phyloP scores from a whole-genome alignment of 2,888 invertebrate genomes.

The Himalopsyche anomala region DNA sequence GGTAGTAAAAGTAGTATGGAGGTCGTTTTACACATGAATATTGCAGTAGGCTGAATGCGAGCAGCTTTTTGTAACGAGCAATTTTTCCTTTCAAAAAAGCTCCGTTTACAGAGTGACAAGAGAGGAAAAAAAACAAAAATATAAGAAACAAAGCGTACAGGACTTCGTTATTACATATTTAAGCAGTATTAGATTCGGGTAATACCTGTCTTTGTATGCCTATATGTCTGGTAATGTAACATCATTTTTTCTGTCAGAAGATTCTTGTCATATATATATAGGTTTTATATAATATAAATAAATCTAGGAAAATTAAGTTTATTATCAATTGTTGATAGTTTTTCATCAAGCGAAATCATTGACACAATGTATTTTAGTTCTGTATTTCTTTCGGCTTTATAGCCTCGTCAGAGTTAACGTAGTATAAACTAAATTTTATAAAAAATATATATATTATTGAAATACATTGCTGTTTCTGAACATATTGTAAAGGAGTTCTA shows the following conservation, averaged over 20 bases:
- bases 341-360: too few species aligned
- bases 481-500: too few species aligned
- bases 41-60: constrained; percentile 17
- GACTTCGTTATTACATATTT: constrained; percentile 18
- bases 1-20: not conserved
- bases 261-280: too few species aligned
- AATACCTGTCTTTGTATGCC: not conserved
- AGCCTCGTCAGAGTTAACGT: too few species aligned
- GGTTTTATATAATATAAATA: too few species aligned
- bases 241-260: not conserved
- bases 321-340: too few species aligned
- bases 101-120: constrained; percentile 14
- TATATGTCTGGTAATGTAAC: not conserved
- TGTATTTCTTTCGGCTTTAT: too few species aligned
- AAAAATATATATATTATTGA: too few species aligned
- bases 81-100: not conserved
- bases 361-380: too few species aligned
- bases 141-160: constrained; percentile 9
- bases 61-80: not conserved
- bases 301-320: too few species aligned
- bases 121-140: not conserved
- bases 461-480: too few species aligned
- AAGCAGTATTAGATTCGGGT: constrained; percentile 4
- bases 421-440: too few species aligned
- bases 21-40: constrained; percentile 4